Evolutionary conservation across 2,888 invertebrate species (phyloP).

Genomic region (Diarsia brunnea): DNA sequence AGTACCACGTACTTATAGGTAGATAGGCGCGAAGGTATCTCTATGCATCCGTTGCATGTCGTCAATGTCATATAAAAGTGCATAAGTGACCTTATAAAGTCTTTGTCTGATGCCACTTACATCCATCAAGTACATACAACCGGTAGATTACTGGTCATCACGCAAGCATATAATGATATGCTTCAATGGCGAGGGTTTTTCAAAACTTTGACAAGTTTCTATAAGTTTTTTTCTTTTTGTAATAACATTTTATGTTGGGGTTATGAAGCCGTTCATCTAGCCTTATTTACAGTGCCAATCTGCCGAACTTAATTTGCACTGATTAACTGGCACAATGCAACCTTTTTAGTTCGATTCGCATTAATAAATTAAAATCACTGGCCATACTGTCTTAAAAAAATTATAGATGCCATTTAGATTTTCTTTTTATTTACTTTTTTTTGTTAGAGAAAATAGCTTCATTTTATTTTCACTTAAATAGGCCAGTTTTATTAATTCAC

Average conservation of each 20-base stretch:
- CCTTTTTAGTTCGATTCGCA: constrained; percentile 2
- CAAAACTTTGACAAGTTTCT: not conserved
- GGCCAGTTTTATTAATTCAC: constrained; percentile 2
- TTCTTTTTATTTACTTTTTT: constrained; percentile 20
- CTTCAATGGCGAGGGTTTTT: not conserved
- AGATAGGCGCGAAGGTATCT: not conserved
- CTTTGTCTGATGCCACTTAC: constrained; percentile 16
- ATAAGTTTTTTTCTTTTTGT: too few relatives aligned
- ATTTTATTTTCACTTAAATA: constrained; percentile 3
- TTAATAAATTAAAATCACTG: not conserved
- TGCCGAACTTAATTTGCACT: not conserved
- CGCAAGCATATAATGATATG: not conserved
- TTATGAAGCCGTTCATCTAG: not conserved
- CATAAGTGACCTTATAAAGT: constrained; percentile 45
- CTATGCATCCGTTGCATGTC: constrained; percentile 22
- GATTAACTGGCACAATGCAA: not conserved
- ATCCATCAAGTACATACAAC: constrained; percentile 44
- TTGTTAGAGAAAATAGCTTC: not conserved
- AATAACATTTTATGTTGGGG: not conserved
- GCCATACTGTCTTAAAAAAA: not conserved
- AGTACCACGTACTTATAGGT: too few relatives aligned
- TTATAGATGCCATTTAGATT: constrained; percentile 7
- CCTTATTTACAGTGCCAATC: not conserved
- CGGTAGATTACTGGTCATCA: constrained; percentile 36
- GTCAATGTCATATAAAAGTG: constrained; percentile 44